Evolutionary conservation across 2,888 invertebrate genomes (phyloP).

Genomic region (Callinectes sapidus): DNA sequence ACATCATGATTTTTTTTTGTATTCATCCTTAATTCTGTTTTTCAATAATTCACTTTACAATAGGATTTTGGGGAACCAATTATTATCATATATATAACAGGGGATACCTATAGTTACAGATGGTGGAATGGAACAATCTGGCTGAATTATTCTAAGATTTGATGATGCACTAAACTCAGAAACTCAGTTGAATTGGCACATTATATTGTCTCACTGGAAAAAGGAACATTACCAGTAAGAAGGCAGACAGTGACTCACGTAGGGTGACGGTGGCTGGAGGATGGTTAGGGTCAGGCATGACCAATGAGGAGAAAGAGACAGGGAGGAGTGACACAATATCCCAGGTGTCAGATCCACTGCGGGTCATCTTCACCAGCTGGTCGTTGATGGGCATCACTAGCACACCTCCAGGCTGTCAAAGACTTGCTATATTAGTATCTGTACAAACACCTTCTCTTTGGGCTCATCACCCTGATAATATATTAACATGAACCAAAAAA

Average conservation of each 20-base stretch:
- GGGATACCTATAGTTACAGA: too few species aligned
- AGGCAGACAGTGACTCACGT: constrained; percentile 77
- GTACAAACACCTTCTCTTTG: neutral
- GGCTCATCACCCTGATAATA: neutral
- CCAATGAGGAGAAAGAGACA: constrained; percentile 84
- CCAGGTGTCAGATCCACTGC: constrained; percentile 82
- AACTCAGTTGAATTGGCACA: too few species aligned
- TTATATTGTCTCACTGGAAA: too few species aligned
- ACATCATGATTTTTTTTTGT: too few species aligned
- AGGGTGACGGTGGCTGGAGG: constrained; percentile 75
- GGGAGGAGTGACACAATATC: constrained; percentile 81
- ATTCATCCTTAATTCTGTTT: too few species aligned
- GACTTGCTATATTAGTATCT: neutral
- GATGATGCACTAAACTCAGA: neutral
- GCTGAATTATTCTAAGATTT: neutral
- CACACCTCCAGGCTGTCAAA: constrained; percentile 80
- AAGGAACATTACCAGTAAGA: neutral
- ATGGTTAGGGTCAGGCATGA: constrained; percentile 63
- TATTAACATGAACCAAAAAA: too few species aligned
- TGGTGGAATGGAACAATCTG: neutral
- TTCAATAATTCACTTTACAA: too few species aligned
- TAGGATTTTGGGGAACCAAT: too few species aligned
- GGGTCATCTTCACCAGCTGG: constrained; percentile 84
- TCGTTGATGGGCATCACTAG: constrained; percentile 90
- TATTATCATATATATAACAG: too few species aligned